These are phyloP conservation scores for Andrena flavipes DNA, from an alignment of 2,888 invertebrate genomes.

Conservation along the genomic window DNA sequence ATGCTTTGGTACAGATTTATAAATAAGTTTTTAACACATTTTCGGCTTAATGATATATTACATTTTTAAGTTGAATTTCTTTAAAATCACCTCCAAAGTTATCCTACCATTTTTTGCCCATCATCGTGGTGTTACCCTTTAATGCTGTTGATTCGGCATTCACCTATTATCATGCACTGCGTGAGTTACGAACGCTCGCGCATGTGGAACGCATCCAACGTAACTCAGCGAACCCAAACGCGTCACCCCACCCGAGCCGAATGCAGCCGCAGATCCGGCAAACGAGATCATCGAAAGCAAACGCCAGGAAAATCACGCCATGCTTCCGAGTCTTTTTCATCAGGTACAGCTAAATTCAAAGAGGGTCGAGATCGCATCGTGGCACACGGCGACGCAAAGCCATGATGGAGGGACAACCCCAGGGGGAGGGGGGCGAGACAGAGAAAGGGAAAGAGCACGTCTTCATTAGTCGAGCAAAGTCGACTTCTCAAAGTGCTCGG, in stretches of 20 bases:
- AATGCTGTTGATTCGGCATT: too few relatives aligned
- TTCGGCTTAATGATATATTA: too few relatives aligned
- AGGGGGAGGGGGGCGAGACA: too few relatives aligned
- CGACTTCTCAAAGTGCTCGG: slow-evolving; percentile 69
- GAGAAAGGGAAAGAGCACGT: slow-evolving; percentile 25
- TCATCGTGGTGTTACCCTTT: too few relatives aligned
- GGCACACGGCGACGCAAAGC: slow-evolving; percentile 43
- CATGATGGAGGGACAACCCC: not conserved
- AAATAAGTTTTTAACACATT: too few relatives aligned
- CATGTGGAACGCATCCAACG: not conserved
- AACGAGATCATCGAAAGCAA: not conserved
- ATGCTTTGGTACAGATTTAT: too few relatives aligned
- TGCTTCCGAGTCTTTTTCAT: slow-evolving; percentile 43
- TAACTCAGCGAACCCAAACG: not conserved
- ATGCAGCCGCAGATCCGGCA: not conserved
- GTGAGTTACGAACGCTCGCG: too few relatives aligned
- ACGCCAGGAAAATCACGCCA: slow-evolving; percentile 19
- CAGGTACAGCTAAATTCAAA: slow-evolving; percentile 54
- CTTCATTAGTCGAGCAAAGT: slow-evolving; percentile 57
- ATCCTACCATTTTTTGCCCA: too few relatives aligned
- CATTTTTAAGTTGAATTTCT: too few relatives aligned
- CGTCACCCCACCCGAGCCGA: not conserved
- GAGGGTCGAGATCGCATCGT: slow-evolving; percentile 46
- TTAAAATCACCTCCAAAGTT: too few relatives aligned
- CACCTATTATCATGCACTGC: too few relatives aligned